Percentiles rank a stretch among this genome's conserved stretches.
These are phyloP conservation scores for Himantopus leucocephalus DNA, from an alignment of 2,113 vertebrate genomes.

Conservation along the genomic window DNA sequence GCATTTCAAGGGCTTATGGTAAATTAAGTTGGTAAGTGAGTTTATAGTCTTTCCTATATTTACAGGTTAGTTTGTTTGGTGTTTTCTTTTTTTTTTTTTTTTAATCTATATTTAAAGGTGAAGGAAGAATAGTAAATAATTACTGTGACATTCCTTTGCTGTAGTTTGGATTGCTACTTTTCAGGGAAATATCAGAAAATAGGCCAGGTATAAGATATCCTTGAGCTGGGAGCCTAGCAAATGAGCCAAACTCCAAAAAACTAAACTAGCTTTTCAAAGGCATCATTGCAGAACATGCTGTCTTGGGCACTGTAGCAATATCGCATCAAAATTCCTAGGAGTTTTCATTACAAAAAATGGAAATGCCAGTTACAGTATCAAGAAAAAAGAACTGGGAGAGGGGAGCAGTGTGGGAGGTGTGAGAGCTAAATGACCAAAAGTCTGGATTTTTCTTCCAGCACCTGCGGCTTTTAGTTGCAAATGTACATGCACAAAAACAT, in stretches of 20 bases:
- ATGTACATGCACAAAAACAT: not conserved
- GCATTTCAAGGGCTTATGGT: not conserved
- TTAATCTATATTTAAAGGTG: not conserved
- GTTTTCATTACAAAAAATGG: not conserved
- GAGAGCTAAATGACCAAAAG: not conserved
- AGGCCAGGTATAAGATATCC: not conserved
- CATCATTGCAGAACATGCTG: not conserved
- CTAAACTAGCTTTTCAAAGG: not conserved
- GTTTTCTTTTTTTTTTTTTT: not conserved
- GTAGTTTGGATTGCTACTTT: not conserved
- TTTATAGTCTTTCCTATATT: not conserved
- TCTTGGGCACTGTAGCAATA: not conserved
- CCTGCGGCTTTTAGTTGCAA: not conserved
- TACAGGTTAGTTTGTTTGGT: not conserved
- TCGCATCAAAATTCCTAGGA: not conserved
- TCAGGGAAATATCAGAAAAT: not conserved
- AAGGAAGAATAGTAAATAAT: not conserved
- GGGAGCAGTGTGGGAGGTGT: not conserved
- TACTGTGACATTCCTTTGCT: not conserved
- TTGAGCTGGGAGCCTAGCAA: not conserved
- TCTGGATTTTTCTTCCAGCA: not conserved
- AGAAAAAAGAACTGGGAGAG: not conserved
- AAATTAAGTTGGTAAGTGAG: not conserved
- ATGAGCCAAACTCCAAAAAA: not conserved
- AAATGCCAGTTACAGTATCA: not conserved